phyloP scores from a whole-genome alignment of 2,888 invertebrate genomes.

The Clunio marinus region DNA sequence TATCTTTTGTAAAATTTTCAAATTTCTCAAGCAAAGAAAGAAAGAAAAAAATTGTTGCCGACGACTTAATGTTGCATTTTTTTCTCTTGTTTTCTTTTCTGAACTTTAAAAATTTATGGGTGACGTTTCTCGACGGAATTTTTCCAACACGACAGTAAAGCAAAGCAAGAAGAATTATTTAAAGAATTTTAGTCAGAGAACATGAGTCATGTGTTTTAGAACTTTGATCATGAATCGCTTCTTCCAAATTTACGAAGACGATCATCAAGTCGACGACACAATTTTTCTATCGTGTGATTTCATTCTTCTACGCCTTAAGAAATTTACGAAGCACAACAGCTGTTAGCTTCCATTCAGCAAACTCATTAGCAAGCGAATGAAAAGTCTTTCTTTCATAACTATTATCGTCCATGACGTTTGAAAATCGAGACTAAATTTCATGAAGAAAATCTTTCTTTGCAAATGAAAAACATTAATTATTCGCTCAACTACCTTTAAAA shows the following conservation, averaged over 20 bases:
- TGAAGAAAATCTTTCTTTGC: neutral
- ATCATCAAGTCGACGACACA: neutral
- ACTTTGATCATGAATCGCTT: slow-evolving; percentile 19
- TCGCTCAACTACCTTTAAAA: neutral
- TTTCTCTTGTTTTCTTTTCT: too few relatives aligned
- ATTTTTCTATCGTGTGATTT: neutral
- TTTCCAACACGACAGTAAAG: neutral
- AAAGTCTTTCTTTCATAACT: neutral
- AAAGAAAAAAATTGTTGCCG: too few relatives aligned
- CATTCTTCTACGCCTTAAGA: neutral
- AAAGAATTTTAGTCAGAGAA: neutral
- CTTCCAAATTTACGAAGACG: neutral
- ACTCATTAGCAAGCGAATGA: slow-evolving; percentile 11
- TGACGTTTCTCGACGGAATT: slow-evolving; percentile 13
- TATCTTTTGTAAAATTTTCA: too few relatives aligned
- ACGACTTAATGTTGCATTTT: too few relatives aligned
- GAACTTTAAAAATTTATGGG: neutral
- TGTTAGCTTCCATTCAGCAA: slow-evolving; percentile 15
- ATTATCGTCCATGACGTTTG: neutral
- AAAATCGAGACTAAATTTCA: neutral
- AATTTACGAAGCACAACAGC: slow-evolving; percentile 24
- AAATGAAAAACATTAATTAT: neutral
- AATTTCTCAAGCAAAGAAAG: too few relatives aligned
- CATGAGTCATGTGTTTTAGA: neutral
- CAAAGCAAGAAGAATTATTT: neutral